Evolutionary conservation across 2,888 invertebrate species (phyloP), one percentile per base, ranked within the genome.

Genomic region (Volucella inflata): DNA sequence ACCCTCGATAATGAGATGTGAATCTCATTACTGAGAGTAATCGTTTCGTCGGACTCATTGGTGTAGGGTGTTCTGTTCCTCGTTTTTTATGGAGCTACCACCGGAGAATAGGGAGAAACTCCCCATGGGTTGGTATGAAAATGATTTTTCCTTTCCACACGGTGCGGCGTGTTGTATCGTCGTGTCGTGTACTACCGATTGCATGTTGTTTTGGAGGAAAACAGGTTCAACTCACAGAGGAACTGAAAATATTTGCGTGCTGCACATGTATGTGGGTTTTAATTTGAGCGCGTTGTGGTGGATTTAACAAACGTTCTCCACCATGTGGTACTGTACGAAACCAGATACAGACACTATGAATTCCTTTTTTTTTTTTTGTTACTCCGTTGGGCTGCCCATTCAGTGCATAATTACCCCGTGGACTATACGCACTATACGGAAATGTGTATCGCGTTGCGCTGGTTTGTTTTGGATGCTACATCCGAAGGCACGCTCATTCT

Each of bases 1-100:
- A 87, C 84, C 78, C 80, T 74, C 87, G 80, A 79, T 87, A 87
- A 87, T 87, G 87, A 87, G 87, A 83, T 87, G 78, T 70, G 77
- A 82, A 78, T 85, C 85, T 85, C 85, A 85, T 85, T 85, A 85
- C 67, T 57, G 80, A 62, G 80, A 80, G 85, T 80, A 85, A 85
- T 85, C 76, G 85, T 80, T 80, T 72, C 76, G 76, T 68, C 72
- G 71, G 71, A 72, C 85, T 67, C 68, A 38, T 10, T 8, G 36
- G 12, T 40, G 46, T 46, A 1, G 8, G 30, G 17, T 36, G 10
- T 4, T 11, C 40, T 2, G 16, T 16, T 17, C 48, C 16, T 14
- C 42, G 17, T 60, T 50, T 36, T 17, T 2, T 11, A 2, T 8
- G n/a, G 30, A 16, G 16, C 21, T 30, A 10, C 12, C 21, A 10